A percentile compares a stretch with the other conserved stretches of the same genome.
Conservation (phyloP, 1,140 invertebrate genomes). For the Nephila pilipes region DNA sequence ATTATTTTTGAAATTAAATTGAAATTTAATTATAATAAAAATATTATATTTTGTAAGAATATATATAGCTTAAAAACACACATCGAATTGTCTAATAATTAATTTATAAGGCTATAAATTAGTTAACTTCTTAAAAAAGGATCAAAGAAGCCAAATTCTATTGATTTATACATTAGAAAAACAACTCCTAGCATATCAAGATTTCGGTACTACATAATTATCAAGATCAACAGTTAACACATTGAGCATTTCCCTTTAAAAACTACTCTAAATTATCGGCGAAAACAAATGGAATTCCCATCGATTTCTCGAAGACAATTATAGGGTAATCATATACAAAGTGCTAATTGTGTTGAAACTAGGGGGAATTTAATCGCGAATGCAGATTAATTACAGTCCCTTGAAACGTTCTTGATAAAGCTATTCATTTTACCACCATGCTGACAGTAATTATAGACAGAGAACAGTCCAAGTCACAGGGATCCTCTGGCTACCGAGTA, state of each 20-base stretch:
- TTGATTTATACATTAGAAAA: background rate
- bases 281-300: conserved; percentile 45
- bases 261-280: background rate
- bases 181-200: background rate
- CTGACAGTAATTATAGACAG: conserved; percentile 65
- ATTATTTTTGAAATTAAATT: too few species aligned
- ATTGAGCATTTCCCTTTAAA: background rate
- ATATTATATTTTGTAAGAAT: too few species aligned
- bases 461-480: conserved; percentile 11
- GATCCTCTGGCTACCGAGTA: background rate
- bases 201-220: background rate
- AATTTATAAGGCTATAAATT: too few species aligned
- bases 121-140: background rate
- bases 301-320: conserved; percentile 44
- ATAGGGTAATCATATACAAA: conserved; percentile 67
- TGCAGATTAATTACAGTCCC: conserved; percentile 57
- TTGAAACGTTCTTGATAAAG: conserved; percentile 61
- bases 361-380: conserved; percentile 66
- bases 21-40: too few species aligned
- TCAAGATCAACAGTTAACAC: background rate
- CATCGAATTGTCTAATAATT: too few species aligned
- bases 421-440: conserved; percentile 59
- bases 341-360: conserved; percentile 66
- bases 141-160: background rate
- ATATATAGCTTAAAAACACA: too few species aligned